Conservation (phyloP, 92 coral and sea anemone genomes). For the Phymanthus crucifer region DNA sequence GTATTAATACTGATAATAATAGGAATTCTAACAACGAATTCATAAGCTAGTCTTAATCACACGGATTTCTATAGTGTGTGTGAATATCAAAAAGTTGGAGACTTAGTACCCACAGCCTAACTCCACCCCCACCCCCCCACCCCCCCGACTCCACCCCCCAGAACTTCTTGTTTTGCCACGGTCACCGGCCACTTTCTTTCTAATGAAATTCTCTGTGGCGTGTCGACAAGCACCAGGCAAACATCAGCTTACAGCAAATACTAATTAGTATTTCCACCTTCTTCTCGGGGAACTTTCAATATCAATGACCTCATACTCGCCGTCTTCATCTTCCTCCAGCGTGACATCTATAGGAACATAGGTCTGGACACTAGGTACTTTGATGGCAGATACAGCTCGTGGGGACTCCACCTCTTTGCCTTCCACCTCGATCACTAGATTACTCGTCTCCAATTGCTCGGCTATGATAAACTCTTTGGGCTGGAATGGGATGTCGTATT, state of each 20-base stretch:
- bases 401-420: constrained; percentile 46
- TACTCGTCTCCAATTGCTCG: constrained; percentile 42
- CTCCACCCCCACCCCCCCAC: too few relatives aligned
- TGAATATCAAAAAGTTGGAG: too few relatives aligned
- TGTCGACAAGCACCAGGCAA: too few relatives aligned
- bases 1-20: neutral
- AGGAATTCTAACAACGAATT: too few relatives aligned
- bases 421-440: constrained; percentile 61
- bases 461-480: constrained; percentile 25
- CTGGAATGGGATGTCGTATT: neutral
- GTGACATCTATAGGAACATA: constrained; percentile 71
- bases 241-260: neutral
- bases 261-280: constrained; percentile 66
- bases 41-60: too few relatives aligned
- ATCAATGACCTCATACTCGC: constrained; percentile 73
- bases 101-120: too few relatives aligned
- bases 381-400: constrained; percentile 43
- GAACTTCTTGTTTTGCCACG: too few relatives aligned
- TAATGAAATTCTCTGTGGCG: too few relatives aligned
- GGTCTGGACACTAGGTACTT: constrained; percentile 57
- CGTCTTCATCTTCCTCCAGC: constrained; percentile 72
- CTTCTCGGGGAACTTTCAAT: constrained; percentile 63
- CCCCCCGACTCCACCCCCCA: too few relatives aligned
- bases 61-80: too few relatives aligned
- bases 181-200: too few relatives aligned